Conservation (phyloP, 1,140 invertebrate genomes). For the Ephestia elutella region DNA sequence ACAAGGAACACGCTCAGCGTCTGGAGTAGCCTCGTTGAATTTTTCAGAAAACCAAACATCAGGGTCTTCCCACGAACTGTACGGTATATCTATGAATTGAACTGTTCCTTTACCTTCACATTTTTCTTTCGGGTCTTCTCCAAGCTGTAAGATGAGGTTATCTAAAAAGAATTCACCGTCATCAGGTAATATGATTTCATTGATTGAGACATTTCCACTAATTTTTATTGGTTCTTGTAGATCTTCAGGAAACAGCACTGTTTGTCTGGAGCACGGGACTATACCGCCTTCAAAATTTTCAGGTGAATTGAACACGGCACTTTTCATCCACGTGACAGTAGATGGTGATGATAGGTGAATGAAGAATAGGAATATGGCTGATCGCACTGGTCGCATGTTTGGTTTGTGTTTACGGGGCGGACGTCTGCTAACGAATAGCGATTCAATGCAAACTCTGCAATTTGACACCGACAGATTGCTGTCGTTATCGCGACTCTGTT, state of each 20-base stretch:
- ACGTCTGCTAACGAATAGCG: constrained; percentile 37
- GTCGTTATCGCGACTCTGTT: constrained; percentile 41
- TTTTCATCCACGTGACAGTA: constrained; percentile 52
- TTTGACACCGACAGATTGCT: constrained; percentile 53
- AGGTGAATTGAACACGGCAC: constrained; percentile 49
- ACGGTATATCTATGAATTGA: constrained; percentile 41
- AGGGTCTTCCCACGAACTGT: constrained; percentile 41
- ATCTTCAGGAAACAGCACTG: constrained; percentile 48
- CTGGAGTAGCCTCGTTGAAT: constrained; percentile 61
- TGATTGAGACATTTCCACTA: constrained; percentile 31
- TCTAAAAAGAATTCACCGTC: constrained; percentile 48
- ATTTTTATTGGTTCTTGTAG: constrained; percentile 35
- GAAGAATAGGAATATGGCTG: constrained; percentile 19
- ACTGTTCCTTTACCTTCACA: constrained; percentile 36
- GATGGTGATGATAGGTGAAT: neutral
- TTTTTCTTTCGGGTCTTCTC: constrained; percentile 32
- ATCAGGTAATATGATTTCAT: constrained; percentile 42
- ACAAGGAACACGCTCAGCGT: constrained; percentile 56
- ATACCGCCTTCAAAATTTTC: constrained; percentile 47
- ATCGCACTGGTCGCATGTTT: constrained; percentile 24
- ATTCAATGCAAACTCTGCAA: constrained; percentile 40
- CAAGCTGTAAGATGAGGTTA: constrained; percentile 39
- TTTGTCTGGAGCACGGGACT: constrained; percentile 55
- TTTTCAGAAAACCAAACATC: constrained; percentile 53
- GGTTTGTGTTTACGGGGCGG: constrained; percentile 17